These are phyloP conservation scores for Ruditapes philippinarum DNA, from an alignment of 1,140 invertebrate genomes.

Conservation along the genomic window DNA sequence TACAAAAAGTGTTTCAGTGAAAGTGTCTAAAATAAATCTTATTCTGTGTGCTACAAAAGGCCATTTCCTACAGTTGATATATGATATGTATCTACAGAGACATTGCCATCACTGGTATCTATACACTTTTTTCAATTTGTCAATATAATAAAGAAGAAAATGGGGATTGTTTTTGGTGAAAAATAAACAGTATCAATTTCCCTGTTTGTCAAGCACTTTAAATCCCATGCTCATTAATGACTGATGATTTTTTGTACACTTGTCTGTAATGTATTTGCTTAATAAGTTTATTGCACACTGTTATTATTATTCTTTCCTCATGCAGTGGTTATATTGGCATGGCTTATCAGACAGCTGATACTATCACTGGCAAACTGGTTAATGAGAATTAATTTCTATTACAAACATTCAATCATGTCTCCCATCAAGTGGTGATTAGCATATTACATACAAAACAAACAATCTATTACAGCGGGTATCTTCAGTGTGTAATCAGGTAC, in stretches of 20 bases:
- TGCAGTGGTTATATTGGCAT: background rate
- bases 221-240: no score
- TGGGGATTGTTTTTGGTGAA: no score
- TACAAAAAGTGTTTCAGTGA: no score
- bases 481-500: slow-evolving; percentile 7
- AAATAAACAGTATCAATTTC: no score
- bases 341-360: slow-evolving; percentile 43
- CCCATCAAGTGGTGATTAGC: slow-evolving; percentile 51
- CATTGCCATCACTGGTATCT: no score
- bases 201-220: no score
- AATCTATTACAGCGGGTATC: slow-evolving; percentile 53
- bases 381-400: slow-evolving; percentile 51
- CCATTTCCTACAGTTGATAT: no score
- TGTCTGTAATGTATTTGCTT: background rate
- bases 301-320: background rate
- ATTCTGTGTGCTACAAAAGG: no score
- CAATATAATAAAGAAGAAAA: no score
- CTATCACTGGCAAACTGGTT: background rate
- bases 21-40: no score
- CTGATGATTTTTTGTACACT: background rate
- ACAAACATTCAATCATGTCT: slow-evolving; percentile 42
- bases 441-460: slow-evolving; percentile 65
- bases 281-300: background rate
- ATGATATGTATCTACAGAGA: no score
- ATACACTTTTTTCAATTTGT: no score